phyloP scores from a whole-genome alignment of 2,797 vertebrate genomes.

The Enteromius mattozi region DNA sequence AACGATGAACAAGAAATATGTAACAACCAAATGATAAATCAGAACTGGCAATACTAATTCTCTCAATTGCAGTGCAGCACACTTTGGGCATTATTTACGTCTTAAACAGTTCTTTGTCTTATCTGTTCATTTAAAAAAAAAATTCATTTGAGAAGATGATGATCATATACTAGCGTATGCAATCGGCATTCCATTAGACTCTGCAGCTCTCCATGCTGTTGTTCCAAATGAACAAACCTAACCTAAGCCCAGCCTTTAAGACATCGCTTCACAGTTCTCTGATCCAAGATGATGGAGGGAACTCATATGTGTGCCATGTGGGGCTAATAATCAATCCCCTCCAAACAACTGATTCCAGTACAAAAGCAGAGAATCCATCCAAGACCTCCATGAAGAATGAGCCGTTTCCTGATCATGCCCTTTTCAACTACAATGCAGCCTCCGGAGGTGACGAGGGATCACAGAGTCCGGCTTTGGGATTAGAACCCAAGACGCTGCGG shows the following conservation, averaged over 20 bases:
- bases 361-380: slow-evolving; percentile 47
- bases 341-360: slow-evolving; percentile 47
- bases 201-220: no score
- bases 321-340: slow-evolving; percentile 29
- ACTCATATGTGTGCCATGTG: slow-evolving; percentile 58
- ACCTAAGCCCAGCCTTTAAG: slow-evolving; percentile 1
- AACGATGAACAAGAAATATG: neutral
- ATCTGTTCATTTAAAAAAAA: neutral
- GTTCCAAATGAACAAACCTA: neutral
- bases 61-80: neutral
- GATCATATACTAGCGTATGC: neutral
- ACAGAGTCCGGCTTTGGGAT: slow-evolving; percentile 36
- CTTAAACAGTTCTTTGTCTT: neutral
- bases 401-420: slow-evolving; percentile 65
- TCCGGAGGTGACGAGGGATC: slow-evolving; percentile 42
- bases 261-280: slow-evolving; percentile 21
- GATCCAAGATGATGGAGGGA: slow-evolving; percentile 52
- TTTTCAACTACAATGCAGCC: slow-evolving; percentile 60
- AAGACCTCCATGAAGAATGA: slow-evolving; percentile 66
- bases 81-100: neutral
- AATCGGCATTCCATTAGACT: neutral
- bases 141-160: neutral
- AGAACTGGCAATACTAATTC: neutral
- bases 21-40: neutral
- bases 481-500: slow-evolving; percentile 46